Percentiles rank a stretch among this genome's conserved stretches.
Conservation (phyloP, 2,888 invertebrate species). For the Andrena chrysosceles region DNA sequence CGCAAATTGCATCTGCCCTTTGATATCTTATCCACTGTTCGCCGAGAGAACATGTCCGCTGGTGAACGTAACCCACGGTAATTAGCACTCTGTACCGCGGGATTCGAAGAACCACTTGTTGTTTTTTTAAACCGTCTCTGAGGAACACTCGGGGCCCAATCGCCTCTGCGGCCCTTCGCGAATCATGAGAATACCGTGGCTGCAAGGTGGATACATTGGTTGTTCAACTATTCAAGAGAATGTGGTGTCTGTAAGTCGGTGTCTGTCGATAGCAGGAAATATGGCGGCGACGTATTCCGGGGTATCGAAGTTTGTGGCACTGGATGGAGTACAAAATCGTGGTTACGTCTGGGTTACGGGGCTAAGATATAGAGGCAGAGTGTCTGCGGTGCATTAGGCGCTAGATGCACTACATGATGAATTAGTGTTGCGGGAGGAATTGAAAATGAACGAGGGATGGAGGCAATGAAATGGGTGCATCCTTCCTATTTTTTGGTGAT, state of each 20-base stretch:
- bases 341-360: too few relatives aligned
- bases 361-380: too few relatives aligned
- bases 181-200: background rate
- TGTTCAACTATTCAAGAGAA: constrained; percentile 56
- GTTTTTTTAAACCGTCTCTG: constrained; percentile 3
- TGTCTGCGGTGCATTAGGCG: too few relatives aligned
- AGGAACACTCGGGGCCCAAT: background rate
- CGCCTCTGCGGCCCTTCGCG: background rate
- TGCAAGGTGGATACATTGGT: constrained; percentile 30
- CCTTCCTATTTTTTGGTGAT: too few relatives aligned
- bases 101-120: background rate
- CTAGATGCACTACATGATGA: too few relatives aligned
- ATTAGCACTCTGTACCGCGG: constrained; percentile 14
- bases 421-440: too few relatives aligned
- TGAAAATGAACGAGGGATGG: too few relatives aligned
- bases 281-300: constrained; percentile 42
- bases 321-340: constrained; percentile 36
- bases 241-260: constrained; percentile 30
- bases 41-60: background rate
- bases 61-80: constrained; percentile 18
- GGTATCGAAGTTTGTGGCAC: constrained; percentile 50
- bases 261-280: constrained; percentile 61
- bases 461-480: too few relatives aligned
- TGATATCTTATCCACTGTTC: constrained; percentile 31
- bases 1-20: constrained; percentile 34